Conservation (phyloP, 2,113 vertebrate species). For the Cochlearius cochlearius region DNA sequence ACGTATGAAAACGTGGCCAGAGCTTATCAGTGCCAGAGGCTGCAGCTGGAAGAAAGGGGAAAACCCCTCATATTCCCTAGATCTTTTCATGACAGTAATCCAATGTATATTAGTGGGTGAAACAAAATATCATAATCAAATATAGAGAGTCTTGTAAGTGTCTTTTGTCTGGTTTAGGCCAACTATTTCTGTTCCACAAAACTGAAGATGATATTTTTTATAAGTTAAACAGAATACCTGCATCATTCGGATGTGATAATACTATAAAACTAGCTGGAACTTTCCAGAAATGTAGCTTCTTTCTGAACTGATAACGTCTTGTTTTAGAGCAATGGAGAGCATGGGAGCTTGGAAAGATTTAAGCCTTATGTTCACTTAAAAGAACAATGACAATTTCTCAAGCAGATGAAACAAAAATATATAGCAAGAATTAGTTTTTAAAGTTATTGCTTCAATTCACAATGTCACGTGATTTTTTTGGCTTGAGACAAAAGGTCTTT, state of each 20-base stretch:
- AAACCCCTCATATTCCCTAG: not conserved
- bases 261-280: not conserved
- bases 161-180: not conserved
- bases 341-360: not conserved
- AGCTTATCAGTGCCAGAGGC: not conserved
- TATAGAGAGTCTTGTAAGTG: fast-evolving
- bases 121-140: not conserved
- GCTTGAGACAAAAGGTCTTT: not conserved
- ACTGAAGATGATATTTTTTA: not conserved
- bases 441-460: not conserved
- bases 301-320: not conserved
- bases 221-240: not conserved
- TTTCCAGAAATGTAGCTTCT: not conserved
- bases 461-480: not conserved
- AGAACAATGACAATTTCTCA: not conserved
- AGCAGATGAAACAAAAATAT: not conserved
- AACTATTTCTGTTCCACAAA: not conserved
- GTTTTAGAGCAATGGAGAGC: not conserved
- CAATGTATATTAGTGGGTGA: not conserved
- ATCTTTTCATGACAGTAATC: not conserved
- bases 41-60: not conserved
- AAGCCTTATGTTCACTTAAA: not conserved
- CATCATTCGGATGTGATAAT: not conserved
- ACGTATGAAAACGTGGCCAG: not conserved
- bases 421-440: not conserved